These are phyloP conservation scores for Arion vulgaris DNA, from an alignment of 1,140 invertebrate species.

Conservation along the genomic window DNA sequence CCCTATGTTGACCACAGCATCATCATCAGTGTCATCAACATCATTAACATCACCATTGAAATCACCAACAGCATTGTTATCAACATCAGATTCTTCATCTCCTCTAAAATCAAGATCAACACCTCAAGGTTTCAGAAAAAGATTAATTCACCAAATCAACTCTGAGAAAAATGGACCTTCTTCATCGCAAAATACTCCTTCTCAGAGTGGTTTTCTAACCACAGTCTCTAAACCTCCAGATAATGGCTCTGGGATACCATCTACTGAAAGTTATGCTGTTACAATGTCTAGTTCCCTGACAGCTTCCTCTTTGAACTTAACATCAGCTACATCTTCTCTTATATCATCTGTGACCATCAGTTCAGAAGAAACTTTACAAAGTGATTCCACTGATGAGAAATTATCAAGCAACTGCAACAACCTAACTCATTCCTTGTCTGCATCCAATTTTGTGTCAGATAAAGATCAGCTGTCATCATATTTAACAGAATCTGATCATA, in stretches of 20 bases:
- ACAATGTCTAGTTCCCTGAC: not conserved
- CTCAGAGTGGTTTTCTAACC: not conserved
- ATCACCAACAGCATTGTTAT: conserved; percentile 10
- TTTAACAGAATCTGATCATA: not conserved
- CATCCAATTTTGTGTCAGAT: not conserved
- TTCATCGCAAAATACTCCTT: not conserved
- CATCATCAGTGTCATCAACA: conserved; percentile 22
- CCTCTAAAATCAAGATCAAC: conserved; percentile 19
- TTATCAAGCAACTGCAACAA: not conserved
- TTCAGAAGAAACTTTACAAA: not conserved
- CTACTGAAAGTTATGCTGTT: not conserved
- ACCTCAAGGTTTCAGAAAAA: conserved; percentile 37
- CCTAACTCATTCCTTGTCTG: not conserved
- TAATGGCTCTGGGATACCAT: not conserved
- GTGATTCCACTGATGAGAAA: not conserved
- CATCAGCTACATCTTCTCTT: not conserved
- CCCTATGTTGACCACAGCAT: conserved; percentile 3
- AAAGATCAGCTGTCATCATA: not conserved
- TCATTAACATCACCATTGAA: conserved; percentile 24
- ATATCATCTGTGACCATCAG: not conserved
- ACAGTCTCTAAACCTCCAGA: not conserved
- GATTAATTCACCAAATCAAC: conserved; percentile 31
- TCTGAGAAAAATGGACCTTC: conserved; percentile 21
- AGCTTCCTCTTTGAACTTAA: not conserved
- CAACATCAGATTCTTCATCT: conserved; percentile 25